Percentiles rank a stretch among this genome's conserved stretches.
Conservation (phyloP, 1,140 invertebrate species). For the Hormaphis cornu region DNA sequence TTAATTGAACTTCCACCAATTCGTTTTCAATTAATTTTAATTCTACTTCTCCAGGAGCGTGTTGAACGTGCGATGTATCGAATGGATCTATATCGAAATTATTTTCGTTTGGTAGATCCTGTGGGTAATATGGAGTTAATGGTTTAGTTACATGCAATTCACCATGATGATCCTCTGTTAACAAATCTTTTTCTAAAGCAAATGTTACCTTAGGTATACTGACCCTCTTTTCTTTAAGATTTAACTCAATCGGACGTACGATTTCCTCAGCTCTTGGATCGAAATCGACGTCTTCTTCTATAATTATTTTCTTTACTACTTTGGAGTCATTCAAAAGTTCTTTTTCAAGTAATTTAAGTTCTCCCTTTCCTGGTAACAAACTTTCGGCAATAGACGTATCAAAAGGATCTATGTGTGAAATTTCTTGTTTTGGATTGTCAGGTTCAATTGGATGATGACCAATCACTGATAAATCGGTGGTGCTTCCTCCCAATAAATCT, state of each 20-base stretch:
- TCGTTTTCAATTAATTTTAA: constrained; percentile 63
- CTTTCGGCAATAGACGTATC: constrained; percentile 70
- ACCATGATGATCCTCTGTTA: constrained; percentile 27
- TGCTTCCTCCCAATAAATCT: constrained; percentile 50
- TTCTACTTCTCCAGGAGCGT: constrained; percentile 61
- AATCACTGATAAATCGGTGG: constrained; percentile 61
- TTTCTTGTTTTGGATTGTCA: neutral
- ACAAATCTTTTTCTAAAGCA: constrained; percentile 15
- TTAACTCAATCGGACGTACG: constrained; percentile 1
- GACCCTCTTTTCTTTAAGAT: constrained; percentile 5
- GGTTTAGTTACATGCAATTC: constrained; percentile 38
- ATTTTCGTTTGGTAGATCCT: constrained; percentile 42
- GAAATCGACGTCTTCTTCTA: constrained; percentile 35
- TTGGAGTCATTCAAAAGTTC: constrained; percentile 46
- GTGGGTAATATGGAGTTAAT: constrained; percentile 38
- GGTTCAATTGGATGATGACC: constrained; percentile 59
- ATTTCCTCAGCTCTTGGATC: constrained; percentile 34
- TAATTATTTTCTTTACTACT: neutral
- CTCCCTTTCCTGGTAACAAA: constrained; percentile 60
- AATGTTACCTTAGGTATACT: constrained; percentile 15
- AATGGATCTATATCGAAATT: constrained; percentile 54
- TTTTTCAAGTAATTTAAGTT: constrained; percentile 62
- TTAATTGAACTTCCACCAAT: constrained; percentile 40
- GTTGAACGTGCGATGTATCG: constrained; percentile 66
- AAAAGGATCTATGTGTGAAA: constrained; percentile 58